A percentile compares a stretch with the other conserved stretches of the same genome.
Conservation (phyloP, 2,113 vertebrate genomes). For the Eidolon helvum region DNA sequence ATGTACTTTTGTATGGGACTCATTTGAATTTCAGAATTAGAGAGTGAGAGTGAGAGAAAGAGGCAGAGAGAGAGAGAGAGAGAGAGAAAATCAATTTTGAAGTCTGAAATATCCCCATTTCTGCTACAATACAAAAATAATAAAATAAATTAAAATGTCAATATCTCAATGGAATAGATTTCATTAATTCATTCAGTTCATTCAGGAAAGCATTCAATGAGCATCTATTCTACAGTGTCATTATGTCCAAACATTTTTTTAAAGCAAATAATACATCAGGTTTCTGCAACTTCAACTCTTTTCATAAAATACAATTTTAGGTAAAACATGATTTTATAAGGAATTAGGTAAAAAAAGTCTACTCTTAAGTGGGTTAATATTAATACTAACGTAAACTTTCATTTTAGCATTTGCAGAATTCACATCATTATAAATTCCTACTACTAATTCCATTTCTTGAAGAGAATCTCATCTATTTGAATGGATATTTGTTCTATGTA, state of each 20-base stretch:
- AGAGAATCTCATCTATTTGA: not conserved
- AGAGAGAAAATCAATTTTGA: not conserved
- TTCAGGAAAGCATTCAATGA: not conserved
- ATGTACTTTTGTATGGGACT: not conserved
- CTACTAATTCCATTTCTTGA: not conserved
- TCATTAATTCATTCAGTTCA: not conserved
- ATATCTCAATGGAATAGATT: not conserved
- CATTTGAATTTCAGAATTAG: not conserved
- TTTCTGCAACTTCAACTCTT: not conserved
- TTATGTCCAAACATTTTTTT: not conserved
- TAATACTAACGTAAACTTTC: not conserved
- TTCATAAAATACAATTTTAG: slow-evolving; percentile 17
- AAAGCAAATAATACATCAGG: not conserved
- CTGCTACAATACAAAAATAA: not conserved
- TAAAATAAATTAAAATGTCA: not conserved
- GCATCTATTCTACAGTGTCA: not conserved
- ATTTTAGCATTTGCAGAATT: not conserved
- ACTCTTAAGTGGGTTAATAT: not conserved
- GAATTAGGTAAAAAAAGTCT: not conserved
- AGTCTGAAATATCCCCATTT: not conserved
- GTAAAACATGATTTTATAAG: not conserved
- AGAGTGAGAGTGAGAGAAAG: not conserved
- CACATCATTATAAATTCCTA: not conserved
- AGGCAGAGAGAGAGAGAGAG: not conserved
- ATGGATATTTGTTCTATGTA: not conserved